phyloP scores from a whole-genome alignment of 2,888 invertebrate genomes.

The Pseudococcus viburni region DNA sequence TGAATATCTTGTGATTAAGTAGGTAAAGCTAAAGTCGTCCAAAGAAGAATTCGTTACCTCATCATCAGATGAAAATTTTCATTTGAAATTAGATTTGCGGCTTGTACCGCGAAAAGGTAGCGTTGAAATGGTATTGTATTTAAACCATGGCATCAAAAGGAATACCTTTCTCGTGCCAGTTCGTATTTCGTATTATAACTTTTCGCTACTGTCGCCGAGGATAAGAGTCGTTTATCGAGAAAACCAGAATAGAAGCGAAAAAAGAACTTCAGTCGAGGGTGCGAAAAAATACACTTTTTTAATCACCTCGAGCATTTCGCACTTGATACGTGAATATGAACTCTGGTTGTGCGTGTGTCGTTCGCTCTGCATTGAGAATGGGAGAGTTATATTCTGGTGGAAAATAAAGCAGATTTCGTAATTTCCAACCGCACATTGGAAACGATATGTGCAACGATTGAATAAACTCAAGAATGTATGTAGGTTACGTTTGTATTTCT shows the following conservation, averaged over 20 bases:
- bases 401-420: not conserved
- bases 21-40: no score
- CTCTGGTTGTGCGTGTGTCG: not conserved
- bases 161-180: no score
- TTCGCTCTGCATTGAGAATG: no score
- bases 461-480: not conserved
- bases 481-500: not conserved
- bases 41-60: no score
- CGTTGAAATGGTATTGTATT: no score
- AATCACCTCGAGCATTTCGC: conserved; percentile 23
- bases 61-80: no score
- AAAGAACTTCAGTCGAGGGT: not conserved
- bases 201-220: conserved; percentile 1
- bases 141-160: no score
- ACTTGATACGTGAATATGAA: not conserved
- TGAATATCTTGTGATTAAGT: no score
- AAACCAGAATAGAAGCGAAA: not conserved
- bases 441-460: conserved; percentile 25
- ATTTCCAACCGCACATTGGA: not conserved
- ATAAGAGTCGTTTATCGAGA: not conserved
- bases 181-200: no score
- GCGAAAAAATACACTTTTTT: not conserved
- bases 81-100: no score
- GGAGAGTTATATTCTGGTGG: not conserved
- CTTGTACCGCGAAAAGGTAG: no score